Percentiles rank a stretch among this genome's conserved stretches.
These are phyloP conservation scores for Tiliacea aurago DNA, from an alignment of 2,888 invertebrate genomes.

Conservation along the genomic window DNA sequence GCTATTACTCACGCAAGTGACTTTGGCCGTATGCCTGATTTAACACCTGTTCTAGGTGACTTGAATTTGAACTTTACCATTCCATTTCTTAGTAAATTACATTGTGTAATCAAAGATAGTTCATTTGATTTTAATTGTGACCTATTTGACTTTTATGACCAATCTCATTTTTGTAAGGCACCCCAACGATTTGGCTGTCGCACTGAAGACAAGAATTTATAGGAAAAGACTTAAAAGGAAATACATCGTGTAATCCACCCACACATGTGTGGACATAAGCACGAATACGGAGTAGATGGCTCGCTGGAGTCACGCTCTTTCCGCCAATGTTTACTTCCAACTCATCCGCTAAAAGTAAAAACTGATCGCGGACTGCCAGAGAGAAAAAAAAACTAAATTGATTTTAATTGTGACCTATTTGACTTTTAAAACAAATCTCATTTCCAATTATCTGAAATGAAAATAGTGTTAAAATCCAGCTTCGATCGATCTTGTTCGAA, in stretches of 20 bases:
- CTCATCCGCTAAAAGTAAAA: too few relatives aligned
- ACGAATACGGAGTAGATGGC: too few relatives aligned
- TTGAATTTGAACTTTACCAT: conserved; percentile 7
- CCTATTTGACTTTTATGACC: conserved; percentile 16
- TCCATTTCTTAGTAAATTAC: neutral
- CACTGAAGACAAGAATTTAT: too few relatives aligned
- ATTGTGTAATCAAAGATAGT: conserved; percentile 10
- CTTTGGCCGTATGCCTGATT: neutral
- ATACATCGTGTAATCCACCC: too few relatives aligned
- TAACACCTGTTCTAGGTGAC: conserved; percentile 3
- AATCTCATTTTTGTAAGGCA: neutral
- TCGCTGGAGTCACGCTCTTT: too few relatives aligned
- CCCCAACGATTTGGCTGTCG: too few relatives aligned
- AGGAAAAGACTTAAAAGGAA: too few relatives aligned
- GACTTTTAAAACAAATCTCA: conserved; percentile 4
- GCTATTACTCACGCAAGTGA: neutral
- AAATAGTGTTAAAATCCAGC: neutral
- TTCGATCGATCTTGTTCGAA: neutral
- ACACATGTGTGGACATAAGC: too few relatives aligned
- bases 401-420: conserved; percentile 9
- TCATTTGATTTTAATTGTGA: conserved; percentile 2
- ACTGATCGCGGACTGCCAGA: too few relatives aligned
- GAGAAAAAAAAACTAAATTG: too few relatives aligned
- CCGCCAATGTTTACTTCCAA: too few relatives aligned
- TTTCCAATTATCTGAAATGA: conserved; percentile 4